Percentiles rank a stretch among this genome's conserved stretches.
phyloP scores from a whole-genome alignment of 2,888 invertebrate species.

The Eugnorisma glareosa region DNA sequence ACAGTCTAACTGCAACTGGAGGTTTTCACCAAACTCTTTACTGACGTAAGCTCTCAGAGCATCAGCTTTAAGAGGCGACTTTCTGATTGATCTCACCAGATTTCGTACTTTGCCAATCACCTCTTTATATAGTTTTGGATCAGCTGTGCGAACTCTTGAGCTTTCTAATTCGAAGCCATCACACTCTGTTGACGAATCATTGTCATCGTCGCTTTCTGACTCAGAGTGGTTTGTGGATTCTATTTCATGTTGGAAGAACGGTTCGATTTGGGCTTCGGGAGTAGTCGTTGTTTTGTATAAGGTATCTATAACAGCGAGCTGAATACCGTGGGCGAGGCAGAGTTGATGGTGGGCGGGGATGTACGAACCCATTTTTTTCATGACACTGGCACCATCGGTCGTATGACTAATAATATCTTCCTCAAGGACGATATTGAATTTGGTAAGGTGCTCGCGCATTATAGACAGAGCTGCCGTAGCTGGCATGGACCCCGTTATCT shows the following conservation, averaged over 20 bases:
- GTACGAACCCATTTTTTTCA: slow-evolving; percentile 9
- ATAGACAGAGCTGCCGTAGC: neutral
- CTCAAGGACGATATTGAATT: neutral
- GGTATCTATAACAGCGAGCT: no score
- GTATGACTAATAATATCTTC: neutral
- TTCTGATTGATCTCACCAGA: neutral
- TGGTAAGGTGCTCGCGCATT: slow-evolving; percentile 2
- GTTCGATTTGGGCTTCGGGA: neutral
- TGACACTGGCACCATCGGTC: slow-evolving; percentile 9
- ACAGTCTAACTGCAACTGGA: no score
- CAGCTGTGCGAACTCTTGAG: neutral
- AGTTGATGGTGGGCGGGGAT: slow-evolving; percentile 1
- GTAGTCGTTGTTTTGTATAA: neutral
- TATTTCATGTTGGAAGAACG: no score
- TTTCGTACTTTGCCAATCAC: slow-evolving; percentile 8
- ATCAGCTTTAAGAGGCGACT: neutral
- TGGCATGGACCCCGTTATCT: slow-evolving; percentile 1
- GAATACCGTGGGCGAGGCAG: neutral
- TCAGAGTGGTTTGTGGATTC: neutral
- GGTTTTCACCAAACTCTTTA: no score
- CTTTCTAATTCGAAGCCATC: neutral
- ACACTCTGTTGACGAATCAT: neutral
- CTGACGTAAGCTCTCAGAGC: no score
- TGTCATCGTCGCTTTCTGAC: neutral
- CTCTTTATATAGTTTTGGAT: neutral